Base-by-base conservation (phyloP, 1,140 invertebrate species). In the Marisa cornuarietis region DNA sequence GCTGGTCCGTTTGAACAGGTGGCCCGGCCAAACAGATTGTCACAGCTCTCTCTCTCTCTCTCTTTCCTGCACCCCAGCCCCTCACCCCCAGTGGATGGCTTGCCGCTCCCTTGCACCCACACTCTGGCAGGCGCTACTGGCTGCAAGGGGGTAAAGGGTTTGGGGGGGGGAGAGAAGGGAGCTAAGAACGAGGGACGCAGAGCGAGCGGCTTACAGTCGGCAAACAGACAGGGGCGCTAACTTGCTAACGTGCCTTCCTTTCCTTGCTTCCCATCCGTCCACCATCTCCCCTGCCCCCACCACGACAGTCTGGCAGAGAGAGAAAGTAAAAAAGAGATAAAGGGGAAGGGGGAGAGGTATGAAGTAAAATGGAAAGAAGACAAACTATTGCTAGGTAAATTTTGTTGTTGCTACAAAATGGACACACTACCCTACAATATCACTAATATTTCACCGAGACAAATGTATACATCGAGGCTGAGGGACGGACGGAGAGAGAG, bases 1-100 rank as follows among this genome's bases (percentile, higher is more conserved):
- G 69, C 69, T 11, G 11, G 11, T 18, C 24, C 69, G 69, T 71
- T 71, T 71, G 69, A 71, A 71, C 69, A 71, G 69, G 69, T 71
- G 69, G 26, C 31, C 69, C 26, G 26, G 18, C 49, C 69, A 71
- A 71, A 71, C 69, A 71, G 31, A 42, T 42, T 42, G 31, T 42
- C 31, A 42, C 66, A 42, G 31, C 31, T 42, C 31, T 69, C n/a
- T 24, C 42, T n/a, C 16, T 26, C 31, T 42, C 31, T 69, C n/a
- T 24, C 42, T n/a, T 2, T 26, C n/a, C 66, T 69, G 16, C 66
- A 69, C 16, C 16, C 24, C 42, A 31, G 24, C 7, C 16, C 11
- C 16, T 13, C n/a, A 31, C 16, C n/a, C 24, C 69, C 69, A 11
- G n/a, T 0, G 16, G 10, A 10, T 26, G 26, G 5, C 49, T 10